Evolutionary conservation across 2,797 vertebrate genomes (phyloP), one percentile per base, ranked within the genome.

Genomic region (Taeniopygia guttata): DNA sequence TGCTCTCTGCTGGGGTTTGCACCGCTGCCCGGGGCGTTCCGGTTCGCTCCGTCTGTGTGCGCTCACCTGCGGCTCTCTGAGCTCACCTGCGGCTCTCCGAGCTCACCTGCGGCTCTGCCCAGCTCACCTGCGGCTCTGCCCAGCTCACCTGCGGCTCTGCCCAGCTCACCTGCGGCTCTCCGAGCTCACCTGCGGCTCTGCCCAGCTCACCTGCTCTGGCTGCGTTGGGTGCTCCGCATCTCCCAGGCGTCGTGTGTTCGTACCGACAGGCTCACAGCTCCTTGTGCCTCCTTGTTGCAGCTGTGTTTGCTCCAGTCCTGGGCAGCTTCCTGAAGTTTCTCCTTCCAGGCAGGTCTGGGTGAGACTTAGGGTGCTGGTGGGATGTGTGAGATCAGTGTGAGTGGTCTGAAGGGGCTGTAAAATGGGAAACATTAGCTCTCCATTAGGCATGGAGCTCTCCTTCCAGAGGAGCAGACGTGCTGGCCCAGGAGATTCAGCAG

Each of bases 191-290:
- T 36, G 29, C 19, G 3, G 15, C 30, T 73, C 64, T 0, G 0
- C 34, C 16, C 7, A 1, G 20, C 15, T 23, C 26, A 5, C n/a
- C 23, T 36, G 21, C 5, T 45, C 34, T 16, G 36, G 13, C 5
- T 26, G 17, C 14, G 36, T 13, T 2, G 15, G 29, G 23, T 34
- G 45, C 36, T 40, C 36, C 42, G 13, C 18, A 5, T 9, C 40
- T 62, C 25, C 38, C n/a, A 1, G 25, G 34, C 42, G 18, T 5
- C 5, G 0, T 3, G 10, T 0, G 0, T 7, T 43, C 42, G 23
- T 38, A 5, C 58, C 18, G 36, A 13, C 6, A 3, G 22, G 21
- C 29, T 66, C 14, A 6, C 51, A 15, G 63, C 30, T 52, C 8
- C 10, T 20, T 16, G 14, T 26, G 60, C 16, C 40, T 74, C 38